Conservation (phyloP, 2,888 invertebrate species). For the Leucania comma region DNA sequence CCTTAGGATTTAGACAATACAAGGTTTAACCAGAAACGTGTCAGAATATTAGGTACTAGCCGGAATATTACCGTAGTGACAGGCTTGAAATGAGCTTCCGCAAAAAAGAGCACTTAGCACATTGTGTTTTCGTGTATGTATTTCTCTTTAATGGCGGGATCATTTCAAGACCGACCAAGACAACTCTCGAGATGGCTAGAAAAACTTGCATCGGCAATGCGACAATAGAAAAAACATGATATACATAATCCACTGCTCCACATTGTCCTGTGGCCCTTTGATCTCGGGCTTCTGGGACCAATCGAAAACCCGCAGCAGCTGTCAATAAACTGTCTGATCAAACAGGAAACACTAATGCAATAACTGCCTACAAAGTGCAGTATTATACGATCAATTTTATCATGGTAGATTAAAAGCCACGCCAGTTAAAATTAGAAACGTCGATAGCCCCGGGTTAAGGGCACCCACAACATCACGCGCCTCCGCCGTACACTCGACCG, state of each 20-base stretch:
- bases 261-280: constrained; percentile 5
- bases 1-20: constrained; percentile 5
- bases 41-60: neutral
- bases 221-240: constrained; percentile 1
- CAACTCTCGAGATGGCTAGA: neutral
- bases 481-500: neutral
- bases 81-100: neutral
- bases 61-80: neutral
- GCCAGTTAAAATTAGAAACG: constrained; percentile 22
- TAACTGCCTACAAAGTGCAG: neutral
- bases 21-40: constrained; percentile 2
- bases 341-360: constrained; percentile 5
- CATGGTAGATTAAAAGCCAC: constrained; percentile 9
- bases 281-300: constrained; percentile 6
- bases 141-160: neutral
- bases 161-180: neutral
- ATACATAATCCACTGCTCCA: neutral
- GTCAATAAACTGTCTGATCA: neutral
- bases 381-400: neutral
- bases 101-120: neutral
- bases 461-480: constrained; percentile 15
- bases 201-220: neutral
- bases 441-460: constrained; percentile 23
- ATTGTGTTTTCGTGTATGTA: no score
- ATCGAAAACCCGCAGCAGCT: constrained; percentile 14